These are phyloP conservation scores for Chaitophorus viminalis DNA, from an alignment of 2,888 invertebrate species.

Conservation along the genomic window DNA sequence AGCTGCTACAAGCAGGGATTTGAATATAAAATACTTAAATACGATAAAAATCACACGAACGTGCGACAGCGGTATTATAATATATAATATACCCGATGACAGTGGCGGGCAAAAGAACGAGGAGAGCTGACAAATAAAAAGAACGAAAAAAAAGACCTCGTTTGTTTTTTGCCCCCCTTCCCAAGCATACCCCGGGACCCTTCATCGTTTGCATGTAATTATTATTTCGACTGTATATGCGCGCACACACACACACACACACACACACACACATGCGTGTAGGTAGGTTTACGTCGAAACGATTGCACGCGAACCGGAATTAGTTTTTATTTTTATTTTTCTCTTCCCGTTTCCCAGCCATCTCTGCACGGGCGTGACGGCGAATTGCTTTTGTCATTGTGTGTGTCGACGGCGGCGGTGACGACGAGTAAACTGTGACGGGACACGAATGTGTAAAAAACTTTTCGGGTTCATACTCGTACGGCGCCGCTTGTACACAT, in stretches of 20 bases:
- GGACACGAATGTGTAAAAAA: constrained; percentile 59
- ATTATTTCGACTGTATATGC: constrained; percentile 1
- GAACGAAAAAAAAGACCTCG: constrained; percentile 6
- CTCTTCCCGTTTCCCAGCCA: neutral
- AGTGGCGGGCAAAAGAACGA: constrained; percentile 25
- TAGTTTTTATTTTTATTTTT: constrained; percentile 37
- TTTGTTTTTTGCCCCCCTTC: neutral
- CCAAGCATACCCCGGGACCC: neutral
- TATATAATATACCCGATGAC: neutral
- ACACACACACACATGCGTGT: neutral
- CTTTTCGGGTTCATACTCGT: constrained; percentile 45
- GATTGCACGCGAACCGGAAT: constrained; percentile 60
- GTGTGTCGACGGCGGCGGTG: neutral
- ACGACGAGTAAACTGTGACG: constrained; percentile 48
- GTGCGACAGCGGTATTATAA: neutral
- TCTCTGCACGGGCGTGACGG: neutral
- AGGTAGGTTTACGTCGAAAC: constrained; percentile 20
- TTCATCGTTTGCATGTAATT: constrained; percentile 31
- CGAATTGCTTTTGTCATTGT: constrained; percentile 45
- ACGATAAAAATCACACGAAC: neutral
- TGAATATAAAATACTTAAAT: too few relatives aligned
- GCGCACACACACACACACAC: neutral
- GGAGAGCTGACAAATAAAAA: neutral
- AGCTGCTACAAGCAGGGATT: too few relatives aligned
- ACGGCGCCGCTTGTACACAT: neutral